A percentile compares a stretch with the other conserved stretches of the same genome.
Conservation (phyloP, 2,113 vertebrate genomes). For the Pseudorhombus dupliciocellatus region DNA sequence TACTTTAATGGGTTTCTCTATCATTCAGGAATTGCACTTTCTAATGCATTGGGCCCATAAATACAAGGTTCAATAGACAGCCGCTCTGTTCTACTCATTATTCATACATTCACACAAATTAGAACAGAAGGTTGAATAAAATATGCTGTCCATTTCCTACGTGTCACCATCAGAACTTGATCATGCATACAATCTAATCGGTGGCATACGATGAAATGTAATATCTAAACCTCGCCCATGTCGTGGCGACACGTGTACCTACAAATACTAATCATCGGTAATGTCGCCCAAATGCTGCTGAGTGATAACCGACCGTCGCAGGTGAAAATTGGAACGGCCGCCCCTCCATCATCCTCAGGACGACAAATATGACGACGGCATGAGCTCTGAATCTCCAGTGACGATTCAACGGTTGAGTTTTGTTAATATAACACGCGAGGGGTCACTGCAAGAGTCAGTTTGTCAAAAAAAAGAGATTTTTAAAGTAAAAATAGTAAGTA, state of each 20-base stretch:
- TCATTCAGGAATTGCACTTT: conserved; percentile 75
- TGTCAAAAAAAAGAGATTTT: not conserved
- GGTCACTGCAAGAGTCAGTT: not conserved
- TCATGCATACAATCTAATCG: conserved; percentile 71
- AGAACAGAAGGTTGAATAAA: conserved; percentile 72
- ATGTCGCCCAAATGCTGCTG: conserved; percentile 23
- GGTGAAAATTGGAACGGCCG: conserved; percentile 26
- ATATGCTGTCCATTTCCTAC: conserved; percentile 68
- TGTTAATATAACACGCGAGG: too few relatives aligned
- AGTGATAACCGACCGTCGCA: conserved; percentile 26
- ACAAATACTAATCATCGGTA: conserved; percentile 57
- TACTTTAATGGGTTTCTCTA: conserved; percentile 79
- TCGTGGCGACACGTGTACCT: conserved; percentile 14
- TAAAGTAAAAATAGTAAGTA: not conserved
- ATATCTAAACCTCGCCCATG: conserved; percentile 44
- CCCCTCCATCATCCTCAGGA: not conserved
- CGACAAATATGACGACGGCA: not conserved
- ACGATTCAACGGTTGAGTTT: not conserved
- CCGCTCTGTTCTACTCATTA: conserved; percentile 71
- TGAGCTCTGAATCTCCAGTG: not conserved
- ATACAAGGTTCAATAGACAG: conserved; percentile 77
- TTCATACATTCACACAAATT: conserved; percentile 77
- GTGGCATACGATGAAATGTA: conserved; percentile 30
- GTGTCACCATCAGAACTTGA: conserved; percentile 60
- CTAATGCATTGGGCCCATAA: conserved; percentile 75